Percentiles rank a stretch among this genome's conserved stretches.
Evolutionary conservation across 2,113 vertebrate species (phyloP).

Genomic region (Turdus rufiventris): DNA sequence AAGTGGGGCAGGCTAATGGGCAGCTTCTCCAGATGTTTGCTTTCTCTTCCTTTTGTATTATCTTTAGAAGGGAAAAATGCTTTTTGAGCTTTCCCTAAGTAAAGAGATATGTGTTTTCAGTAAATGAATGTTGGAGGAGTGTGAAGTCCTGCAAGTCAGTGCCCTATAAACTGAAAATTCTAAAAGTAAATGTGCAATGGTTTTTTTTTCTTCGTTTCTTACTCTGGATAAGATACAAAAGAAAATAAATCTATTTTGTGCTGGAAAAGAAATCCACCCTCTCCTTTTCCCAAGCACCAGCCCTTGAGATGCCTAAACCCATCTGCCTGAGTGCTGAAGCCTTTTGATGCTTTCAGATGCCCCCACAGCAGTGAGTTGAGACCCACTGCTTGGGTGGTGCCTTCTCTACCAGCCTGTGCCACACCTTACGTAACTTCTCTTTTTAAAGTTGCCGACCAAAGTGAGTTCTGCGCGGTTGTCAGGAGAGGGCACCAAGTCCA

Average conservation of each 20-base stretch:
- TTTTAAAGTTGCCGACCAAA: not conserved
- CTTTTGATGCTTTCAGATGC: not conserved
- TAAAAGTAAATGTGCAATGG: not conserved
- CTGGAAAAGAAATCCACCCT: too few relatives aligned
- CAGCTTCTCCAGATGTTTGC: not conserved
- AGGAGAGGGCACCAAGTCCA: conserved; percentile 33
- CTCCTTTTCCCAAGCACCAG: not conserved
- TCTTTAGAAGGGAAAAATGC: not conserved
- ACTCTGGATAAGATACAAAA: not conserved
- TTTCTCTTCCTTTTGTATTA: not conserved
- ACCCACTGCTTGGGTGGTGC: rapidly evolving
- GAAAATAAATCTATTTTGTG: not conserved
- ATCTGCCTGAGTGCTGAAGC: not conserved
- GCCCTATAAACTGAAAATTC: not conserved
- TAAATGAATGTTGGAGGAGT: not conserved
- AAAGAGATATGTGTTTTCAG: not conserved
- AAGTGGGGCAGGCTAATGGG: not conserved
- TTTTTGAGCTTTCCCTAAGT: not conserved
- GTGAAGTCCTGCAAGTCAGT: not conserved
- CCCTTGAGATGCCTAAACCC: not conserved
- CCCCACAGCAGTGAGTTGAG: rapidly evolving
- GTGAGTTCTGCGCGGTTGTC: not conserved
- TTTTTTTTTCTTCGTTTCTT: not conserved
- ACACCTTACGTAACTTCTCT: rapidly evolving
- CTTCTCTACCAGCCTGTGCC: not conserved